phyloP scores from a whole-genome alignment of 2,113 vertebrate genomes.

The Anhinga rufa region DNA sequence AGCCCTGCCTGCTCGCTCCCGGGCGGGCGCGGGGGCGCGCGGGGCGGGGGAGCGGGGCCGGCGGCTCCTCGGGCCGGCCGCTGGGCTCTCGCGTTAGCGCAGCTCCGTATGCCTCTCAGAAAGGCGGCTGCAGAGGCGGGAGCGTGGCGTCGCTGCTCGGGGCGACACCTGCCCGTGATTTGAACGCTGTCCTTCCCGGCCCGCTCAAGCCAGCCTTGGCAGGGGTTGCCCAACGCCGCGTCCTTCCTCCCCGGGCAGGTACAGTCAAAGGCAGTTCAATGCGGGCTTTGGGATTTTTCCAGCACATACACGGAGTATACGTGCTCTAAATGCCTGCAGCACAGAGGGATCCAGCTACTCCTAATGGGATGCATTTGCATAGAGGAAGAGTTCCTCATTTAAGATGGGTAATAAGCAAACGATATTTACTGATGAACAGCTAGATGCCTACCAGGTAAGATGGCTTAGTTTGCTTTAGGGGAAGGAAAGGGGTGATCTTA shows the following conservation, averaged over 20 bases:
- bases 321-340: conserved; percentile 79
- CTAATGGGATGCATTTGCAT: conserved; percentile 79
- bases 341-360: conserved; percentile 71
- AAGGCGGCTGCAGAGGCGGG: background rate
- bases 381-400: conserved; percentile 72
- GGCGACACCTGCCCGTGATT: background rate
- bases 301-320: conserved; percentile 15
- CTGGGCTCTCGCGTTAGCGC: accelerated
- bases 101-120: background rate
- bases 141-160: background rate
- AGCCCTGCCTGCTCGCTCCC: too few relatives aligned
- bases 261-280: conserved; percentile 45
- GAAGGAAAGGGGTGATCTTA: background rate
- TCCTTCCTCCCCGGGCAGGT: background rate
- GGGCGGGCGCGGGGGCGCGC: too few relatives aligned
- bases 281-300: conserved; percentile 63
- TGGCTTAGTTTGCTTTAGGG: background rate
- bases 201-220: background rate
- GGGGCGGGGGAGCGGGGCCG: background rate
- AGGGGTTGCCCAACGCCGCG: background rate
- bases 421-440: conserved; percentile 95
- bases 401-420: conserved; percentile 97
- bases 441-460: conserved; percentile 93
- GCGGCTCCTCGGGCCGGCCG: background rate
- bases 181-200: background rate